phyloP scores from a whole-genome alignment of 2,113 vertebrate genomes.

The Chionodraco myersi region DNA sequence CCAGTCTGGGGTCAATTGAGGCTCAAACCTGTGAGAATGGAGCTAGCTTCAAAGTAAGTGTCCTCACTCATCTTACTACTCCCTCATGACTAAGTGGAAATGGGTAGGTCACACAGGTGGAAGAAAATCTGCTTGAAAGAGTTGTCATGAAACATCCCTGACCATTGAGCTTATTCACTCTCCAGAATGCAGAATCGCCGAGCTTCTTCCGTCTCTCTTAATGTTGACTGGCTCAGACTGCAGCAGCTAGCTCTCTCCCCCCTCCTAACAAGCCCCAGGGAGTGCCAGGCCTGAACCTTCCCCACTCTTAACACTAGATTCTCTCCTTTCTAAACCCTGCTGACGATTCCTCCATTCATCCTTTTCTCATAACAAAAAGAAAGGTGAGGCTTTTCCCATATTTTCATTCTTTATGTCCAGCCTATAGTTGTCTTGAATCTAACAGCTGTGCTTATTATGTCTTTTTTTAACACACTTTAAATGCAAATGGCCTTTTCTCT shows the following conservation, averaged over 20 bases:
- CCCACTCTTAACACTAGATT: slow-evolving; percentile 42
- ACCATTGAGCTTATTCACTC: slow-evolving; percentile 64
- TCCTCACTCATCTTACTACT: slow-evolving; percentile 30
- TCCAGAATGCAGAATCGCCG: slow-evolving; percentile 45
- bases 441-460: background rate
- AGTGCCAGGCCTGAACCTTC: slow-evolving; percentile 67
- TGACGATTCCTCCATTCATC: slow-evolving; percentile 39
- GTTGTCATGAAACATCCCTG: slow-evolving; percentile 34
- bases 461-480: background rate
- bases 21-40: slow-evolving; percentile 78
- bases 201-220: slow-evolving; percentile 56
- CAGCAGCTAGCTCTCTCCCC: slow-evolving; percentile 65
- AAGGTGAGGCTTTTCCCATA: slow-evolving; percentile 64
- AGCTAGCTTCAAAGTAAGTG: slow-evolving; percentile 80
- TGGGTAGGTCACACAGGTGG: slow-evolving; percentile 45
- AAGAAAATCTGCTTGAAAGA: slow-evolving; percentile 3
- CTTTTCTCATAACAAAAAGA: slow-evolving; percentile 32
- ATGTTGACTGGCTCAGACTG: slow-evolving; percentile 70
- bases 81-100: slow-evolving; percentile 1
- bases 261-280: slow-evolving; percentile 62
- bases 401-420: background rate
- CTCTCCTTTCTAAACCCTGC: slow-evolving; percentile 44
- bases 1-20: slow-evolving; percentile 78
- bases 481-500: background rate
- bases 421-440: background rate